Evolutionary conservation across 2,888 invertebrate genomes (phyloP).

Genomic region (Acanthopleura granulata): DNA sequence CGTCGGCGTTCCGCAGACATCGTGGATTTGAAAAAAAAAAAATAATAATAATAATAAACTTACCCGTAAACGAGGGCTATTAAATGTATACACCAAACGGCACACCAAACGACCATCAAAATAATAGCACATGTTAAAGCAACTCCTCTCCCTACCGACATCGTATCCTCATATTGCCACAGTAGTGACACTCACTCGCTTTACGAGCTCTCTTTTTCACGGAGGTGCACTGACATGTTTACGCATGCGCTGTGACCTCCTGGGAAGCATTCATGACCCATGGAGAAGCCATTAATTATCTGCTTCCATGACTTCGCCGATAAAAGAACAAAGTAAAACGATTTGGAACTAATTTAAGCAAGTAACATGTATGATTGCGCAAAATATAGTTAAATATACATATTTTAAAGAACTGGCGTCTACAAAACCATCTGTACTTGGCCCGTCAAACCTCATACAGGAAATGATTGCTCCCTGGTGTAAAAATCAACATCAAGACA

Average conservation of each 20-base stretch:
- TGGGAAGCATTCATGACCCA: not conserved
- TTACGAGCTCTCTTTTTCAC: not conserved
- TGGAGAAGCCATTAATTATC: not conserved
- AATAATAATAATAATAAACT: not conserved
- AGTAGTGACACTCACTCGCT: constrained; percentile 1
- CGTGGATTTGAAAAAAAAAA: too few relatives aligned
- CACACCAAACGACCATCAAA: not conserved
- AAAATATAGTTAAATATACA: too few relatives aligned
- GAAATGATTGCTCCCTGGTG: too few relatives aligned
- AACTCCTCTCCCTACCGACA: not conserved
- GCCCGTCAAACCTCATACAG: too few relatives aligned
- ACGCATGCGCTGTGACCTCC: not conserved
- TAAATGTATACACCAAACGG: not conserved
- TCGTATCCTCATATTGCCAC: constrained; percentile 1
- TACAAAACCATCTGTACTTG: too few relatives aligned
- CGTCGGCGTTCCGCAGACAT: too few relatives aligned
- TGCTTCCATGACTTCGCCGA: too few relatives aligned
- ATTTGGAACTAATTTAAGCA: too few relatives aligned
- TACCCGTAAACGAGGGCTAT: not conserved
- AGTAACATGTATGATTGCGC: too few relatives aligned
- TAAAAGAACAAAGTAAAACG: too few relatives aligned
- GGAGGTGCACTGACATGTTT: not conserved
- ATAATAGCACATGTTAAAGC: not conserved
- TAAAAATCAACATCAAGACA: too few relatives aligned
- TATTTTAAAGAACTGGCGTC: too few relatives aligned